Conservation (phyloP, 2,888 invertebrate genomes). For the Leptopilina syphax region DNA sequence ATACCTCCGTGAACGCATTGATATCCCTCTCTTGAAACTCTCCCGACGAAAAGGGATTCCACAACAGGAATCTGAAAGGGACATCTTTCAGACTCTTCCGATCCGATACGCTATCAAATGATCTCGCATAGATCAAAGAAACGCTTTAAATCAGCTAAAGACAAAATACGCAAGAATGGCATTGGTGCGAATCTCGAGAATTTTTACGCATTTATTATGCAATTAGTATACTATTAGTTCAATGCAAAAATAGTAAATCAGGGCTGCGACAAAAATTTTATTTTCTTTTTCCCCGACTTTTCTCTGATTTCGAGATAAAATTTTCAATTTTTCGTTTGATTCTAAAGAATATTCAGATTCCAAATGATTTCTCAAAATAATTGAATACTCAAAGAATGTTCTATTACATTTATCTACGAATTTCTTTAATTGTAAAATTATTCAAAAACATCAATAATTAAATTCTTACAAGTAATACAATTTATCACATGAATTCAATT, state of each 20-base stretch:
- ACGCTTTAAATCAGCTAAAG: constrained; percentile 36
- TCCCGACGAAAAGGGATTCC: constrained; percentile 59
- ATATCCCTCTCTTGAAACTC: constrained; percentile 58
- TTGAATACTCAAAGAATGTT: no score
- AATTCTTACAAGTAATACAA: no score
- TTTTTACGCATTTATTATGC: not conserved
- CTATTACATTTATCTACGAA: no score
- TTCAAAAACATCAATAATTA: no score
- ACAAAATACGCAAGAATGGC: constrained; percentile 10
- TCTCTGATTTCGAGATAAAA: no score
- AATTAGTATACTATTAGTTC: not conserved
- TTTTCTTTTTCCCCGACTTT: not conserved
- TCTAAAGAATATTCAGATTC: no score
- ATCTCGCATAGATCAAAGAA: constrained; percentile 41
- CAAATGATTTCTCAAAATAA: no score
- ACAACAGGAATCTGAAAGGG: constrained; percentile 58
- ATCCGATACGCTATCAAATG: constrained; percentile 55
- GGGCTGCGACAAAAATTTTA: not conserved
- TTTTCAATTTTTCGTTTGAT: no score
- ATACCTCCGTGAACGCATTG: constrained; percentile 58
- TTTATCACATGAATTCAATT: no score
- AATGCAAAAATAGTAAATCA: not conserved
- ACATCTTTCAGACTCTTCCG: constrained; percentile 55
- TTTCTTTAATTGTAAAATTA: no score
- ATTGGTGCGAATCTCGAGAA: not conserved